Conservation (phyloP, 2,113 vertebrate species). For the Erinaceus europaeus region DNA sequence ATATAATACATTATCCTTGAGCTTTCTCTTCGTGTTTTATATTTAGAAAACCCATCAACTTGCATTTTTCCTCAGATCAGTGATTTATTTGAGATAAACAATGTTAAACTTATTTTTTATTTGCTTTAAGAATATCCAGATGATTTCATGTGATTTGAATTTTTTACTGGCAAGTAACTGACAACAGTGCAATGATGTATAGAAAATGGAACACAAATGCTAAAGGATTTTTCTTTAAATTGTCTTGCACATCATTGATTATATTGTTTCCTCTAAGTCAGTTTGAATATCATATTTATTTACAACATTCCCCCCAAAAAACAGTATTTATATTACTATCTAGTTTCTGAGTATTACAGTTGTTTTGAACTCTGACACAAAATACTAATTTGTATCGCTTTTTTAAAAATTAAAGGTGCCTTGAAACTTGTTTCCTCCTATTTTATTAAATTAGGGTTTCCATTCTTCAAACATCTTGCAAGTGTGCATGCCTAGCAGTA, state of each 20-base stretch:
- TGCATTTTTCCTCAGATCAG: not conserved
- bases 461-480: slow-evolving; percentile 47
- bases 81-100: not conserved
- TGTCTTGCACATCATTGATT: not conserved
- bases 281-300: slow-evolving; percentile 54
- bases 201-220: not conserved
- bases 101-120: not conserved
- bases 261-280: not conserved
- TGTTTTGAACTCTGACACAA: slow-evolving; percentile 67
- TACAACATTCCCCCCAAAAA: slow-evolving; percentile 9
- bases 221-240: not conserved
- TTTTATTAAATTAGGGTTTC: slow-evolving; percentile 56
- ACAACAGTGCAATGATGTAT: not conserved
- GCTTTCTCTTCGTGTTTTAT: not conserved
- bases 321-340: slow-evolving; percentile 41
- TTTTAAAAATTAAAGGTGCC: slow-evolving; percentile 54
- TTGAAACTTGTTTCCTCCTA: slow-evolving; percentile 39
- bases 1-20: not conserved
- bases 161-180: no score
- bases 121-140: not conserved
- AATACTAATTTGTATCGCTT: slow-evolving; percentile 45
- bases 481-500: not conserved
- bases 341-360: slow-evolving; percentile 56
- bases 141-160: not conserved
- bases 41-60: not conserved